Evolutionary conservation across 2,113 vertebrate species (phyloP).

Genomic region (Thalassoma bifasciatum): DNA sequence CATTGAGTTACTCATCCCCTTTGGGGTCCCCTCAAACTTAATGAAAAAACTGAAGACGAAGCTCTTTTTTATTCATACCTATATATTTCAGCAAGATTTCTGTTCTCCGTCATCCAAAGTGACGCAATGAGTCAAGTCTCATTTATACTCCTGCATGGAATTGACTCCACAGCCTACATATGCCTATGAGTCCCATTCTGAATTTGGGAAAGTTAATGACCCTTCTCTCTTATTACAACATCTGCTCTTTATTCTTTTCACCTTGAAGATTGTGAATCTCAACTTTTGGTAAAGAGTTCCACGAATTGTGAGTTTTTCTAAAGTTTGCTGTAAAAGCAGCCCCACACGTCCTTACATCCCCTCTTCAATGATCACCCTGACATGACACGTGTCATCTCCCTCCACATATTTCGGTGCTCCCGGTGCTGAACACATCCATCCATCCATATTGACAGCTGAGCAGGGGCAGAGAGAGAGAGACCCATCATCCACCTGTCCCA

Average conservation of each 20-base stretch:
- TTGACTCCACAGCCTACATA: too few relatives aligned
- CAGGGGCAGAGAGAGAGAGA: slow-evolving; percentile 34
- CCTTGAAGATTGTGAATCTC: neutral
- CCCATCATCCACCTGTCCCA: slow-evolving; percentile 70
- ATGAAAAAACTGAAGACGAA: too few relatives aligned
- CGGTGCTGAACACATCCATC: slow-evolving; percentile 44
- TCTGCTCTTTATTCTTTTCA: neutral
- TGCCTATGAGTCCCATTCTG: too few relatives aligned
- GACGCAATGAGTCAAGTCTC: too few relatives aligned
- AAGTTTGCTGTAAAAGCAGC: slow-evolving; percentile 1
- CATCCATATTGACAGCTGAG: slow-evolving; percentile 64
- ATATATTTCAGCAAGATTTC: too few relatives aligned
- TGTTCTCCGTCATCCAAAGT: too few relatives aligned
- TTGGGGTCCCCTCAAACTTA: too few relatives aligned
- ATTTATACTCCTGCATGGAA: too few relatives aligned
- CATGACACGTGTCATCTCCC: slow-evolving; percentile 35
- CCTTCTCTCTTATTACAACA: too few relatives aligned
- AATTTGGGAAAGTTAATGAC: too few relatives aligned
- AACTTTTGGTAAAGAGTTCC: neutral
- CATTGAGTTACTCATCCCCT: neutral
- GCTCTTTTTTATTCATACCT: too few relatives aligned
- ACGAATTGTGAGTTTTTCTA: neutral
- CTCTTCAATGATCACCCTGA: slow-evolving; percentile 21
- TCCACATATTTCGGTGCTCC: slow-evolving; percentile 9
- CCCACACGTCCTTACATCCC: neutral